Evolutionary conservation across 2,888 invertebrate species (phyloP).

Genomic region (Rhaphigaster nebulosa): DNA sequence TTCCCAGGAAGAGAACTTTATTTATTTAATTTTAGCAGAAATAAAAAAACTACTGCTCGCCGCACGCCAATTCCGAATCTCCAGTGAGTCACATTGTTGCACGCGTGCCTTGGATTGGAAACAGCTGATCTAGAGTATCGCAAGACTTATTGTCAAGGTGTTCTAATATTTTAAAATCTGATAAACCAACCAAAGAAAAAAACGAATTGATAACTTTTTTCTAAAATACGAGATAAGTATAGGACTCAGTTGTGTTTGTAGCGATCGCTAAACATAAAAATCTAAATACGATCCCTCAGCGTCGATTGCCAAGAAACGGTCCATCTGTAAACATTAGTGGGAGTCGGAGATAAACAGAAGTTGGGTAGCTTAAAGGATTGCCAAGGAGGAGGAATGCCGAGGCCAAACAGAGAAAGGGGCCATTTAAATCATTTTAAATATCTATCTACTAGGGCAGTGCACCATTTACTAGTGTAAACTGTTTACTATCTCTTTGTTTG

Average conservation of each 20-base stretch:
- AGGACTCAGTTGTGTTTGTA: background rate
- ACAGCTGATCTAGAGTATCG: too few relatives aligned
- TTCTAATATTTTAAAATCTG: too few relatives aligned
- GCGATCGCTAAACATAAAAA: background rate
- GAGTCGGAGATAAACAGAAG: background rate
- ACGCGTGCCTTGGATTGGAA: too few relatives aligned
- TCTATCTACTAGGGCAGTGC: background rate
- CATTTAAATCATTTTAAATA: slow-evolving; percentile 21
- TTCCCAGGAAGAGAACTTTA: too few relatives aligned
- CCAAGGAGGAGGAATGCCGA: background rate
- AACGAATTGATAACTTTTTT: too few relatives aligned
- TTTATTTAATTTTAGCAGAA: too few relatives aligned
- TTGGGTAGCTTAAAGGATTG: background rate
- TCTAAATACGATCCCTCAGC: background rate
- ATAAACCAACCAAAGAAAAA: too few relatives aligned
- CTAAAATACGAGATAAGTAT: background rate
- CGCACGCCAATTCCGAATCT: too few relatives aligned
- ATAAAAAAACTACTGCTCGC: too few relatives aligned
- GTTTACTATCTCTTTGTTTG: slow-evolving; percentile 8
- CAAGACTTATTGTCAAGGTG: too few relatives aligned
- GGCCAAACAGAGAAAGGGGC: background rate
- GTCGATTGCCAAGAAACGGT: background rate
- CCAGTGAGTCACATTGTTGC: too few relatives aligned
- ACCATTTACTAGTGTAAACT: background rate
- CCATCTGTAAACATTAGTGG: background rate